Percentiles rank a stretch among this genome's conserved stretches.
phyloP scores from a whole-genome alignment of 2,113 vertebrate species.

The Trochalopteron elliotii region DNA sequence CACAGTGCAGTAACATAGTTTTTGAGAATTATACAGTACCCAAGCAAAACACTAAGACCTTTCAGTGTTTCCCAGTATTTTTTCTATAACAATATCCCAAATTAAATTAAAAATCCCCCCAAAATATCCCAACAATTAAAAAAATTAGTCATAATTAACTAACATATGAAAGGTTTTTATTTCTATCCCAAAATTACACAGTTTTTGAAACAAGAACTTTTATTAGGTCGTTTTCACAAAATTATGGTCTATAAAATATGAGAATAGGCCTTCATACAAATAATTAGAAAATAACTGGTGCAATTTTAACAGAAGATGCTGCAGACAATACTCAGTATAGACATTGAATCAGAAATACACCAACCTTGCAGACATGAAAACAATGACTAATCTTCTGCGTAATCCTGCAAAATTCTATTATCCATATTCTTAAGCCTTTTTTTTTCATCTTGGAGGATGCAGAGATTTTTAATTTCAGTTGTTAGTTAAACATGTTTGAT shows the following conservation, averaged over 20 bases:
- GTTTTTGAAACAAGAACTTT: background rate
- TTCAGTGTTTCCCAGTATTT: background rate
- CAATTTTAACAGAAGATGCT: background rate
- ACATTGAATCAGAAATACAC: background rate
- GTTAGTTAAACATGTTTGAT: background rate
- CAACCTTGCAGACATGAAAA: background rate
- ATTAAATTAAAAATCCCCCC: background rate
- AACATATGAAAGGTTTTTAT: background rate
- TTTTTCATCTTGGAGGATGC: background rate
- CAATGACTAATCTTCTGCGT: background rate
- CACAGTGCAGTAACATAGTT: background rate
- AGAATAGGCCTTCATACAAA: background rate
- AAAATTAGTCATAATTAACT: background rate
- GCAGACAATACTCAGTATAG: background rate
- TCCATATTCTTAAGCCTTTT: background rate
- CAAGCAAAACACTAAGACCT: background rate
- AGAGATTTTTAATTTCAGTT: background rate
- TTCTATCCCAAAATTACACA: background rate
- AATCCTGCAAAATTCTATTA: background rate
- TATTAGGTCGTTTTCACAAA: background rate
- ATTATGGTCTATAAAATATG: background rate
- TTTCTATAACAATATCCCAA: background rate
- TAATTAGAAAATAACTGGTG: background rate
- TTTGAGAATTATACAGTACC: slow-evolving; percentile 2
- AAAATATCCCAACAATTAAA: background rate